Base-by-base conservation (phyloP, 2,113 vertebrate species). In the Calidris pugnax region DNA sequence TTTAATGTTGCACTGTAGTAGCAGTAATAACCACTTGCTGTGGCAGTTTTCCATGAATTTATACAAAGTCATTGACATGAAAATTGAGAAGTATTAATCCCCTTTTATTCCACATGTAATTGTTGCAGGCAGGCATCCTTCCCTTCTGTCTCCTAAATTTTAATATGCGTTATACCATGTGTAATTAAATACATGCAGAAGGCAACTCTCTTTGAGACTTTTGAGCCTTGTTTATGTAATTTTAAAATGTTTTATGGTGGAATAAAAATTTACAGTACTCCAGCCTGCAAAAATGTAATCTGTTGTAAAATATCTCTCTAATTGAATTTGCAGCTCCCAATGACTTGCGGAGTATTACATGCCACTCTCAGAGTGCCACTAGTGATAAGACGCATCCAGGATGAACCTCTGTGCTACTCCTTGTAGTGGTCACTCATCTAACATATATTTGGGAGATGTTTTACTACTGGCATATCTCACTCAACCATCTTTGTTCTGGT, bases 231-330 rank as follows among this genome's bases (percentile, higher is more conserved):
- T 93, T 96, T 87, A 79, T 22, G 80, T 92, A 72, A 79, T 93
- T 95, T 89, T 56, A 73, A 91, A 80, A 74, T 86, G n/a, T n/a
- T 95, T 93, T 95, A 94, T 73, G 41, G 17, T 24, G 41, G 27
- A 89, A 94, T 96, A 91, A 97, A 96, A 92, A 72, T 76, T 62
- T 83, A 85, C 19, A 93, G 14, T 87, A 13, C 85, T 90, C 74
- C 37, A 93, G 71, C 32, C 81, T 80, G 22, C 82, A 64, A 81
- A 89, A 88, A 90, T 39, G 2, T 59, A 89, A 80, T 90, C 83
- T 73, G 43, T 47, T 73, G 79, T 60, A 81, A 96, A 90, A 73
- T 77, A 50, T 2, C 1, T 27, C 74, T 73, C 17, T 85, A 68
- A 96, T 57, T 95, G 91, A 93, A 82, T 89, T 94, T 66, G 32